These are phyloP conservation scores for Lepidurus couesii DNA, from an alignment of 1,140 invertebrate genomes.

Conservation along the genomic window DNA sequence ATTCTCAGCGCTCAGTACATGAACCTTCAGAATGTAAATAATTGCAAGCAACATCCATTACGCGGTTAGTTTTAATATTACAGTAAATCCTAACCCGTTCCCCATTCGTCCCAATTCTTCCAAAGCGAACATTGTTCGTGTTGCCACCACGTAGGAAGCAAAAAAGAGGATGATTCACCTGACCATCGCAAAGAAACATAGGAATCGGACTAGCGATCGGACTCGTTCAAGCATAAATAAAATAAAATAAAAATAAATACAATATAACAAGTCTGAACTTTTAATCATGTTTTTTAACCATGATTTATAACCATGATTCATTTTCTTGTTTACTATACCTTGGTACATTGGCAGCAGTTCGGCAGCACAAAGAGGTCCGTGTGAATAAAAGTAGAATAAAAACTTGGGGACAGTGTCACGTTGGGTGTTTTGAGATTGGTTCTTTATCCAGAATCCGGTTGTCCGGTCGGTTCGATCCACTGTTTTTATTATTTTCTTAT, in stretches of 20 bases:
- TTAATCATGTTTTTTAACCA: not conserved
- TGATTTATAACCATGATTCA: not conserved
- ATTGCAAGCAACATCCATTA: not conserved
- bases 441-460: not conserved
- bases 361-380: not conserved
- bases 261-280: not conserved
- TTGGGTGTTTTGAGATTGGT: not conserved
- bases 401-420: not conserved
- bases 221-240: not conserved
- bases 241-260: not conserved
- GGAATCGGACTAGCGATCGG: too few species aligned
- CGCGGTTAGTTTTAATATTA: too few species aligned
- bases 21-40: not conserved
- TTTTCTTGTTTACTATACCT: not conserved
- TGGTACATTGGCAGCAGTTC: not conserved
- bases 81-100: too few species aligned
- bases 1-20: not conserved
- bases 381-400: not conserved
- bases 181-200: too few species aligned
- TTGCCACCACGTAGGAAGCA: too few species aligned
- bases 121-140: too few species aligned
- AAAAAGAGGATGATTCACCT: too few species aligned
- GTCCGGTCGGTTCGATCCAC: not conserved
- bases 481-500: not conserved
- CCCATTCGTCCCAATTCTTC: too few species aligned